These are phyloP conservation scores for Gambelia wislizenii DNA, from an alignment of 2,797 vertebrate species.

Conservation along the genomic window DNA sequence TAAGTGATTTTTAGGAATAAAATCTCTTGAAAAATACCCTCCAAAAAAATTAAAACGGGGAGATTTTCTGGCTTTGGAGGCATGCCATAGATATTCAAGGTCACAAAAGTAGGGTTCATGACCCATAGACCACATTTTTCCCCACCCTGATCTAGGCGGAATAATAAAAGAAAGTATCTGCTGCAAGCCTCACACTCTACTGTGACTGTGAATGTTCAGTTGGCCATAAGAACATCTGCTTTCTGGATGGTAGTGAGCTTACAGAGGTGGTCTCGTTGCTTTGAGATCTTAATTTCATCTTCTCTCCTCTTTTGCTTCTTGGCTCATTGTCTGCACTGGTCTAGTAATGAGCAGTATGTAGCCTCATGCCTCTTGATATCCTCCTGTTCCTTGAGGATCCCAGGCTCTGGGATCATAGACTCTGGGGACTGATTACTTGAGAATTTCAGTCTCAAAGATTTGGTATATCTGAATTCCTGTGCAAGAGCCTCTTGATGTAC, in stretches of 20 bases:
- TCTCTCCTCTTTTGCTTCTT: background rate
- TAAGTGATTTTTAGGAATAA: no score
- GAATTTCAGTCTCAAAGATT: no score
- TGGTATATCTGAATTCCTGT: background rate
- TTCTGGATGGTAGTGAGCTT: background rate
- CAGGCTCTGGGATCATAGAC: no score
- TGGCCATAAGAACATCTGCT: background rate
- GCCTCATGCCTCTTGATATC: background rate
- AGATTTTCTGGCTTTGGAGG: no score
- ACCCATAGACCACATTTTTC: no score
- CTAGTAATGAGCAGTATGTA: background rate
- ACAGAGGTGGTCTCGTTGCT: background rate
- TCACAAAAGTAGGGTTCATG: no score
- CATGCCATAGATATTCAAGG: no score
- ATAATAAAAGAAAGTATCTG: background rate
- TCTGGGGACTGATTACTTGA: background rate
- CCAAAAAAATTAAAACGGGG: no score
- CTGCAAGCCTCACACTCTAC: background rate
- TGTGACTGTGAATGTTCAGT: background rate
- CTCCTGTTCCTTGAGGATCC: no score
- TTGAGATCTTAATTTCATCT: background rate
- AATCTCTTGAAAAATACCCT: no score
- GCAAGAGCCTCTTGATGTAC: background rate
- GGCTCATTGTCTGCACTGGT: background rate
- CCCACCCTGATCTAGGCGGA: no score